Percentiles rank a stretch among this genome's conserved stretches.
Conservation (phyloP, 2,888 invertebrate species). For the Ectemnius continuus region DNA sequence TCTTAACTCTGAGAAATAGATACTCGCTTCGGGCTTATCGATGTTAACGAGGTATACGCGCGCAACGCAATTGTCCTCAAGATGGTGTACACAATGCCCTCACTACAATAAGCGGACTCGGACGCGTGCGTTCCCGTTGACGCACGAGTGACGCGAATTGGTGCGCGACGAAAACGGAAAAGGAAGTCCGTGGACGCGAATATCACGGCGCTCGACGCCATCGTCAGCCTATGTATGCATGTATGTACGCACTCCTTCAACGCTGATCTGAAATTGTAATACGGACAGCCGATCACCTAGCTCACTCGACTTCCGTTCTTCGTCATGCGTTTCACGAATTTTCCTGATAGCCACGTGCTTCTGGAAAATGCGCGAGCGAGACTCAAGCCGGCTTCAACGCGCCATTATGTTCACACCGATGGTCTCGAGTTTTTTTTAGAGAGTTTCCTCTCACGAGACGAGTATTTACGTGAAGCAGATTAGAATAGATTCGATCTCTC, state of each 20-base stretch:
- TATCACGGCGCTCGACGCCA: background rate
- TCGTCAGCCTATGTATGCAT: background rate
- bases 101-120: background rate
- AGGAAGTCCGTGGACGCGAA: background rate
- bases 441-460: too few relatives aligned
- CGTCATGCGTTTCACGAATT: too few relatives aligned
- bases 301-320: too few relatives aligned
- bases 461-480: too few relatives aligned
- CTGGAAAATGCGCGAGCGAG: too few relatives aligned
- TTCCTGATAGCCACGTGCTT: too few relatives aligned
- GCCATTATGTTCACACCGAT: too few relatives aligned
- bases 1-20: constrained; percentile 14
- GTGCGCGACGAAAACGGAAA: background rate
- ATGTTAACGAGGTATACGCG: background rate
- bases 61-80: background rate
- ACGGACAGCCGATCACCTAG: background rate
- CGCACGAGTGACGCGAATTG: background rate
- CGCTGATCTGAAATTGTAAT: constrained; percentile 8
- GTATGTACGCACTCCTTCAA: background rate
- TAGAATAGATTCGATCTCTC: too few relatives aligned
- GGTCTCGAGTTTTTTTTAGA: too few relatives aligned
- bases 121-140: background rate
- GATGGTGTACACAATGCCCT: background rate
- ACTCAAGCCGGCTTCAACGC: too few relatives aligned
- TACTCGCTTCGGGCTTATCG: background rate